phyloP scores from a whole-genome alignment of 2,888 invertebrate genomes.

The Pandemis corylana region DNA sequence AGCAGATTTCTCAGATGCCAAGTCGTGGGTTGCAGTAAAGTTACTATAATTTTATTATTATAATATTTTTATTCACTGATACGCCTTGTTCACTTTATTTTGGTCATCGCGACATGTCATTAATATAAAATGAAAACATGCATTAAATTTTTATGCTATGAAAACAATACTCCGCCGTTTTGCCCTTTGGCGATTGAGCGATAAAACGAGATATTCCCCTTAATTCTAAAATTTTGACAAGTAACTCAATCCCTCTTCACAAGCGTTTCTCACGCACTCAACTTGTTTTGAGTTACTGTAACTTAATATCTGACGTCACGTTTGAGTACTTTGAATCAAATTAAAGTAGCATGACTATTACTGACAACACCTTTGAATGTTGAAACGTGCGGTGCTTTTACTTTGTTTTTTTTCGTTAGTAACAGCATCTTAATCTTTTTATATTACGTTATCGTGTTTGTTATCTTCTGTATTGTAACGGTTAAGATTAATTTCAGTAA shows the following conservation, averaged over 20 bases:
- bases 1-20: no score
- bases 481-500: neutral
- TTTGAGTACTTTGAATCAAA: constrained; percentile 36
- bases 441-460: neutral
- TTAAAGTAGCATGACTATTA: constrained; percentile 33
- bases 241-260: constrained; percentile 60
- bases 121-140: no score
- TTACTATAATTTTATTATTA: no score
- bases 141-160: no score
- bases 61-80: no score
- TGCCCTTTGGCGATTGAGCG: neutral
- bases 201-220: constrained; percentile 45
- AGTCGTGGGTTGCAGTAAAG: no score
- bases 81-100: no score
- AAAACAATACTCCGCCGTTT: no score
- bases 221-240: constrained; percentile 56
- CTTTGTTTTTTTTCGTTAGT: neutral
- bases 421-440: neutral
- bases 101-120: no score
- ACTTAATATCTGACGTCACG: constrained; percentile 41
- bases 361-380: constrained; percentile 37
- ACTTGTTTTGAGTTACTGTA: constrained; percentile 45
- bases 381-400: constrained; percentile 1
- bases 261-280: constrained; percentile 58
- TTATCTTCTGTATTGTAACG: neutral